phyloP scores from a whole-genome alignment of 2,797 vertebrate species.

The Pampus argenteus region DNA sequence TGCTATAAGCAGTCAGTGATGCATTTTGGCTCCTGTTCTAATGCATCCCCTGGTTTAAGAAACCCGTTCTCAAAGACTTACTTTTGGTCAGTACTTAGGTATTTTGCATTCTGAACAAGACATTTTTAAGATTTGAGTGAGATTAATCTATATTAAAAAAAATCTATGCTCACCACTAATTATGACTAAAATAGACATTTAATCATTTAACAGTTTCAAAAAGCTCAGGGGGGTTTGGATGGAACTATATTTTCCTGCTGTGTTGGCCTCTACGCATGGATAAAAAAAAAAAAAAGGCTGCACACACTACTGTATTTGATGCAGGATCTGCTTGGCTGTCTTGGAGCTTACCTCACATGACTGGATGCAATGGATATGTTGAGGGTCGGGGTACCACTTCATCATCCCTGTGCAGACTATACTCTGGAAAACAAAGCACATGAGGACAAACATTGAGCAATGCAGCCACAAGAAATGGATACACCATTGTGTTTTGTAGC shows the following conservation, averaged over 20 bases:
- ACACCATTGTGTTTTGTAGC: neutral
- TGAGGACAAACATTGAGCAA: constrained; percentile 25
- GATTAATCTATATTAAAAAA: no score
- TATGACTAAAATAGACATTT: constrained; percentile 42
- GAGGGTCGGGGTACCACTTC: constrained; percentile 92
- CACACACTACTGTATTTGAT: constrained; percentile 18
- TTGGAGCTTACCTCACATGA: constrained; percentile 94
- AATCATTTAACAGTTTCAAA: constrained; percentile 17
- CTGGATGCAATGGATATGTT: constrained; percentile 91
- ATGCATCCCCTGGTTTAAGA: no score
- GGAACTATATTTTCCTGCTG: constrained; percentile 7
- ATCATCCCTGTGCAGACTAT: constrained; percentile 94
- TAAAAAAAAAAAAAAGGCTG: constrained; percentile 16
- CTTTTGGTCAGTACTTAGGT: no score
- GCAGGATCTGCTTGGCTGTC: constrained; percentile 16
- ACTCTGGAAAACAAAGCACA: constrained; percentile 78
- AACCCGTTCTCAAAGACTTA: no score
- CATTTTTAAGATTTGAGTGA: no score
- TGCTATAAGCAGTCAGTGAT: no score
- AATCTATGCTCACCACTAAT: no score
- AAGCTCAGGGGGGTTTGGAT: constrained; percentile 2
- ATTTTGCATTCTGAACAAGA: no score
- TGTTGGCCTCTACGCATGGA: constrained; percentile 1
- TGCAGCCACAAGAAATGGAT: constrained; percentile 40
- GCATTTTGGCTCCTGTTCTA: no score